phyloP scores from a whole-genome alignment of 2,888 invertebrate genomes.

The Alcis repandata region DNA sequence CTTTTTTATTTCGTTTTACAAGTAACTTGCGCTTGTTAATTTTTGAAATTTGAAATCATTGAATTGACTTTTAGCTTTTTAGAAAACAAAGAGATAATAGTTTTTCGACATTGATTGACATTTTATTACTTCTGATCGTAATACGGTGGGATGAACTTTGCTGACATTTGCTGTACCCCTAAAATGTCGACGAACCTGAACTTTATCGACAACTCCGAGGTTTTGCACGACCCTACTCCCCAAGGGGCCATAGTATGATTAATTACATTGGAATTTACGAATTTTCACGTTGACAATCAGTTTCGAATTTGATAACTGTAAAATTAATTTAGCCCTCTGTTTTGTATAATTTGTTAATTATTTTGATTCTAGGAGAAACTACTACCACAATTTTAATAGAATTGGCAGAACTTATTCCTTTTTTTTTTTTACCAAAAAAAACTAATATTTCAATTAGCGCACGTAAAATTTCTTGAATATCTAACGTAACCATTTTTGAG shows the following conservation, averaged over 20 bases:
- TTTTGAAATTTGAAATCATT: too few relatives aligned
- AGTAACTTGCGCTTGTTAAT: too few relatives aligned
- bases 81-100: too few relatives aligned
- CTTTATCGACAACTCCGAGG: constrained; percentile 38
- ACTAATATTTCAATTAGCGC: background rate
- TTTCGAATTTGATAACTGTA: constrained; percentile 56
- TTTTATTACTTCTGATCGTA: background rate
- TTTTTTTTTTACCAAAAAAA: background rate
- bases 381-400: background rate
- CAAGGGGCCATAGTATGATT: constrained; percentile 60
- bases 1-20: too few relatives aligned
- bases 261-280: constrained; percentile 62
- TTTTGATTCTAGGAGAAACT: constrained; percentile 20
- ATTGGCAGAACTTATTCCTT: background rate
- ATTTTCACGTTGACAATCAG: constrained; percentile 57
- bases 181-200: constrained; percentile 23
- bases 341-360: constrained; percentile 43
- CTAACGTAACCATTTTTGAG: constrained; percentile 1
- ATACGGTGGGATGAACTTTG: constrained; percentile 5
- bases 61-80: too few relatives aligned
- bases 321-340: constrained; percentile 48
- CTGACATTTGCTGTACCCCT: constrained; percentile 20
- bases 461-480: background rate
- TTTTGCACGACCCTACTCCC: constrained; percentile 40
- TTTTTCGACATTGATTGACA: background rate